Conservation (phyloP, 2,113 vertebrate genomes). For the Hylia prasina region DNA sequence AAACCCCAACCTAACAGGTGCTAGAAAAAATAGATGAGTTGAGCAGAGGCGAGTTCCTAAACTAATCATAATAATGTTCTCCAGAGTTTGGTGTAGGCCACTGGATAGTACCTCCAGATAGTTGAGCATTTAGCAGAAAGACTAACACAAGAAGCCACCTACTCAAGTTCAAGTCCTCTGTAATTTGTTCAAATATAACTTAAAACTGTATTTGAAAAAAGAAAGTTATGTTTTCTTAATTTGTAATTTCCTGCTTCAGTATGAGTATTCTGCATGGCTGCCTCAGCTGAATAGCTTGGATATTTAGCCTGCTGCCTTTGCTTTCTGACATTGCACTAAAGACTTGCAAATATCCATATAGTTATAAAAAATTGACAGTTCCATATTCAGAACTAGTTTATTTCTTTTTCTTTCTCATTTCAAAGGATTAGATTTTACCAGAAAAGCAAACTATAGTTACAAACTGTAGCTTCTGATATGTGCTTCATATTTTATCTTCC, state of each 20-base stretch:
- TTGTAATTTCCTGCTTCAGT: background rate
- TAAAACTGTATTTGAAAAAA: background rate
- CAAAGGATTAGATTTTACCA: background rate
- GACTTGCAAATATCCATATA: background rate
- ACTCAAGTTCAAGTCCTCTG: background rate
- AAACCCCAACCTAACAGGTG: background rate
- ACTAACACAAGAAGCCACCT: background rate
- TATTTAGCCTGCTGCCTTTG: background rate
- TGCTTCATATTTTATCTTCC: background rate
- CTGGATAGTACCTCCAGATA: background rate
- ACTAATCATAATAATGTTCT: background rate
- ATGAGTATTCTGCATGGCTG: background rate
- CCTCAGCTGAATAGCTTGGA: background rate
- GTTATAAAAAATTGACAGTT: background rate
- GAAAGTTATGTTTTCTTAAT: background rate
- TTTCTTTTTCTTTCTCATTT: background rate
- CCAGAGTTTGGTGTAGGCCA: background rate
- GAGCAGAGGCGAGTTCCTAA: background rate
- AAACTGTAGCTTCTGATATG: background rate
- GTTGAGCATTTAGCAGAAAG: background rate
- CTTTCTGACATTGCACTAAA: background rate
- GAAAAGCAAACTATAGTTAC: background rate
- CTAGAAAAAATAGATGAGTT: background rate
- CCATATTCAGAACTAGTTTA: background rate
- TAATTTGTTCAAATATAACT: background rate